phyloP scores from a whole-genome alignment of 2,888 invertebrate genomes.

The Eledona agricola region DNA sequence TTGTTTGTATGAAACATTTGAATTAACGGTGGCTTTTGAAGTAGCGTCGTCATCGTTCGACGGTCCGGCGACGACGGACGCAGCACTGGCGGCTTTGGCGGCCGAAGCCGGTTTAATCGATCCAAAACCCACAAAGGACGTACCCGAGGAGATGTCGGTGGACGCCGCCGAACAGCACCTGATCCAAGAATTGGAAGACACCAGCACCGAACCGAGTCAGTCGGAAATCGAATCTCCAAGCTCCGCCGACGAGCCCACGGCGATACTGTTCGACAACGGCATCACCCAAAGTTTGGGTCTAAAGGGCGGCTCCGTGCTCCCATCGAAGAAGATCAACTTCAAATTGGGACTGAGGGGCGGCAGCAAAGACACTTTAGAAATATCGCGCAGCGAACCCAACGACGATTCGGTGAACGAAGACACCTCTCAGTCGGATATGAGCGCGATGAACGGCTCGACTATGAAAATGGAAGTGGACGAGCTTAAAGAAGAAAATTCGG shows the following conservation, averaged over 20 bases:
- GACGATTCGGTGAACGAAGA: slow-evolving; percentile 43
- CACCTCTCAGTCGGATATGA: slow-evolving; percentile 48
- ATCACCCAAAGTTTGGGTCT: slow-evolving; percentile 59
- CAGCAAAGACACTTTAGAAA: slow-evolving; percentile 54
- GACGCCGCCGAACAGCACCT: slow-evolving; percentile 31
- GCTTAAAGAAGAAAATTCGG: slow-evolving; percentile 14
- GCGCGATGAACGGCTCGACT: slow-evolving; percentile 46
- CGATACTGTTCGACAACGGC: slow-evolving; percentile 51
- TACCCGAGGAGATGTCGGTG: no score
- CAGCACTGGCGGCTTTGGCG: slow-evolving; percentile 69
- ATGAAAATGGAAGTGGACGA: slow-evolving; percentile 7
- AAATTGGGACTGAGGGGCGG: slow-evolving; percentile 58
- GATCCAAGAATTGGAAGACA: slow-evolving; percentile 33
- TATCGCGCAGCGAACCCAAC: slow-evolving; percentile 38
- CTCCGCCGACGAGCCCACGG: slow-evolving; percentile 46
- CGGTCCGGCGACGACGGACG: slow-evolving; percentile 70
- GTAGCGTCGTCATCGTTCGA: slow-evolving; percentile 65
- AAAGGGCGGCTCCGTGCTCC: slow-evolving; percentile 52
- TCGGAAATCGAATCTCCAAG: slow-evolving; percentile 35
- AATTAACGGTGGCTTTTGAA: no score
- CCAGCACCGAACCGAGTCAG: slow-evolving; percentile 12
- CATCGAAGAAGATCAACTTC: slow-evolving; percentile 45
- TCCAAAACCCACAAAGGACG: slow-evolving; percentile 57
- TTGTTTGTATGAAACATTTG: no score
- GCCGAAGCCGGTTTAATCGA: slow-evolving; percentile 71